These are phyloP conservation scores for Heterochromis multidens DNA, from an alignment of 2,113 vertebrate genomes.

Conservation along the genomic window DNA sequence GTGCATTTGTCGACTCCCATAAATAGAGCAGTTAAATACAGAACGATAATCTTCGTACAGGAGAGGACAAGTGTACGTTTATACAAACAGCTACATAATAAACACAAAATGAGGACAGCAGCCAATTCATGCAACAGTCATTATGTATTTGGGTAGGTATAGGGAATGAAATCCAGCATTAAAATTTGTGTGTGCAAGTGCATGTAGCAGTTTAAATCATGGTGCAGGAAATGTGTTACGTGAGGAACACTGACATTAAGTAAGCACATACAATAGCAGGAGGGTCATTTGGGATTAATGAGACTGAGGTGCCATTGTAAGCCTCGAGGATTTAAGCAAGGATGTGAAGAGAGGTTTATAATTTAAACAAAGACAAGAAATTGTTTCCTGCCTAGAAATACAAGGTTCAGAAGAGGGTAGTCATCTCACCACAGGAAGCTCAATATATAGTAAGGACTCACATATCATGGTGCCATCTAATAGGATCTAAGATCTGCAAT, in stretches of 20 bases:
- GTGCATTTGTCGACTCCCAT: constrained; percentile 67
- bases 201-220: constrained; percentile 20
- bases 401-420: constrained; percentile 18
- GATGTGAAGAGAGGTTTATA: constrained; percentile 49
- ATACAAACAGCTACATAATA: constrained; percentile 21
- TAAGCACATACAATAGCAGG: constrained; percentile 54
- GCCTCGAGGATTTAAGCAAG: constrained; percentile 41
- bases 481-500: background rate
- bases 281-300: constrained; percentile 55
- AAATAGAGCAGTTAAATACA: constrained; percentile 49
- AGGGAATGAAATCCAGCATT: constrained; percentile 19
- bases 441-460: background rate
- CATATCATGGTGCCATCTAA: background rate
- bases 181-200: constrained; percentile 48
- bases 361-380: constrained; percentile 55
- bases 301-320: constrained; percentile 43
- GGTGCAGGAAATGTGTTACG: constrained; percentile 44
- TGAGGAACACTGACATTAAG: constrained; percentile 46
- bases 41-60: constrained; percentile 34
- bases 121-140: constrained; percentile 64
- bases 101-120: constrained; percentile 46
- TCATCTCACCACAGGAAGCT: background rate
- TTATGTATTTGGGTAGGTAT: constrained; percentile 25
- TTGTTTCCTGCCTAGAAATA: constrained; percentile 51
- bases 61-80: constrained; percentile 60